Conservation (phyloP, 2,113 vertebrate genomes). For the Peromyscus leucopus region DNA sequence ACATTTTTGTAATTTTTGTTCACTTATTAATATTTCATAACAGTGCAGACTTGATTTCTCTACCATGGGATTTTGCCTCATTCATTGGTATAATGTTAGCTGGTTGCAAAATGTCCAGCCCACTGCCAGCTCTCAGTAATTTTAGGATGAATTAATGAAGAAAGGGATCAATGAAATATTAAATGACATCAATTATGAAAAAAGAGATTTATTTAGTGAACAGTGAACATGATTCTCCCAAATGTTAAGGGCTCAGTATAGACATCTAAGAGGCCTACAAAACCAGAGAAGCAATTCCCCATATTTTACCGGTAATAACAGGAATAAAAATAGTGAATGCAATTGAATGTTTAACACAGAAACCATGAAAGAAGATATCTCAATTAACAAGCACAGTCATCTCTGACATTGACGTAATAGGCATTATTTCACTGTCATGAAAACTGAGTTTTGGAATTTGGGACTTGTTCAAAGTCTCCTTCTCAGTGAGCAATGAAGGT, state of each 20-base stretch:
- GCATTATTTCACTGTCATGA: background rate
- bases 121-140: background rate
- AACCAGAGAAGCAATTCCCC: background rate
- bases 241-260: background rate
- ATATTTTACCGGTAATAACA: background rate
- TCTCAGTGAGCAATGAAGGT: background rate
- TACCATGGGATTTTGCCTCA: background rate
- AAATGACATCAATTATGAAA: background rate
- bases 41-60: background rate
- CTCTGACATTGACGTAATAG: background rate
- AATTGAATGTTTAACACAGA: background rate
- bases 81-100: background rate
- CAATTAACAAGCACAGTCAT: background rate
- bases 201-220: background rate
- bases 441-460: background rate
- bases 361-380: background rate
- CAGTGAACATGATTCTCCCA: background rate
- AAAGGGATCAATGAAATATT: background rate
- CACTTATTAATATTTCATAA: background rate
- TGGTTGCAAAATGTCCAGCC: background rate
- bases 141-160: background rate
- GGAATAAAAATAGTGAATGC: background rate
- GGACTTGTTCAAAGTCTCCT: background rate
- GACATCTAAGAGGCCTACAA: background rate
- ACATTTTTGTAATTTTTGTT: background rate